These are phyloP conservation scores for Epirrhoe tristata DNA, from an alignment of 2,888 invertebrate species.

Conservation along the genomic window DNA sequence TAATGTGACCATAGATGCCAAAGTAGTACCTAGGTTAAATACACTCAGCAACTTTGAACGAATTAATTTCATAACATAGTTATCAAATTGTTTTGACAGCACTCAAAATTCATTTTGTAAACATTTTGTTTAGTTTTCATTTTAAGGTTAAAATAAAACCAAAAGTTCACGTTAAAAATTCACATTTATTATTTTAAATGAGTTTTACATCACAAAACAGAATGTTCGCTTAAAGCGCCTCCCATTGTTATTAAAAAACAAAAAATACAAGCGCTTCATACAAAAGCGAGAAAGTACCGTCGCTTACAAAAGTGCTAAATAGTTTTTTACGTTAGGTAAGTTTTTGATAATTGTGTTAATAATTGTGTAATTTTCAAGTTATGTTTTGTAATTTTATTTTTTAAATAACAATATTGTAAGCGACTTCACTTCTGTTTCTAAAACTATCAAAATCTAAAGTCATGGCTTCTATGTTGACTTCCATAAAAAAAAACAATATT, in stretches of 20 bases:
- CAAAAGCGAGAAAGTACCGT: conserved; percentile 39
- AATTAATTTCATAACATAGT: not conserved
- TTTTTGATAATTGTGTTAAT: not conserved
- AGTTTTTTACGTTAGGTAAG: not conserved
- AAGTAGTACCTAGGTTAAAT: no score
- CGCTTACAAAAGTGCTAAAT: conserved; percentile 37
- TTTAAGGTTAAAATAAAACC: conserved; percentile 37
- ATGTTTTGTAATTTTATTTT: conserved; percentile 6
- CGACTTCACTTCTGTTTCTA: conserved; percentile 31
- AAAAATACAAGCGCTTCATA: conserved; percentile 40
- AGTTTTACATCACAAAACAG: conserved; percentile 61
- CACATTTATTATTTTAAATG: conserved; percentile 69
- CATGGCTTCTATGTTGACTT: conserved; percentile 18
- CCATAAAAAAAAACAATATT: conserved; percentile 30
- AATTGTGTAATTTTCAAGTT: not conserved
- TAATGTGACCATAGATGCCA: no score
- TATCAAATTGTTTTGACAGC: not conserved
- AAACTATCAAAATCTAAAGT: conserved; percentile 27
- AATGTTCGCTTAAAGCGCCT: conserved; percentile 45
- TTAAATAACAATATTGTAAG: conserved; percentile 25
- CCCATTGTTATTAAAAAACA: conserved; percentile 41
- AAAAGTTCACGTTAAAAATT: conserved; percentile 55
- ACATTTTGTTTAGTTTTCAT: conserved; percentile 15
- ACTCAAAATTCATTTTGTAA: not conserved
- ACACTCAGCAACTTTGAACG: not conserved